Evolutionary conservation across 2,113 vertebrate genomes (phyloP).

Genomic region (Rafetus swinhoei): DNA sequence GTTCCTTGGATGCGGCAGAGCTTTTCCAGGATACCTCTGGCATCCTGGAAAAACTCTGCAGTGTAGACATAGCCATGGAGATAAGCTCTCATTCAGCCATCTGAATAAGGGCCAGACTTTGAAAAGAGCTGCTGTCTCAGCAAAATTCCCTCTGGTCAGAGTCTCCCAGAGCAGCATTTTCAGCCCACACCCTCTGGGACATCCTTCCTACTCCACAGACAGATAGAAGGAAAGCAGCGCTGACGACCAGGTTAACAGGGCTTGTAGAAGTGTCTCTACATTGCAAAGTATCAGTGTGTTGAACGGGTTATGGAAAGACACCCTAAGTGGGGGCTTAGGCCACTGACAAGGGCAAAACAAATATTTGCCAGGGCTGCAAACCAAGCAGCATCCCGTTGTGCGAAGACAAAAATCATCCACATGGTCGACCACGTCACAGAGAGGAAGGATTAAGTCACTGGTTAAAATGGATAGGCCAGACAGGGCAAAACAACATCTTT

Average conservation of each 20-base stretch:
- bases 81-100: neutral
- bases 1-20: too few relatives aligned
- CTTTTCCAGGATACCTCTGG: too few relatives aligned
- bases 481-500: neutral
- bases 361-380: neutral
- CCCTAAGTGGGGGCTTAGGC: neutral
- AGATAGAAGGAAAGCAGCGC: neutral
- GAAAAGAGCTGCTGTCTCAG: neutral
- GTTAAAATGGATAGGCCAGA: neutral
- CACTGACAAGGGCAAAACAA: neutral
- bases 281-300: neutral
- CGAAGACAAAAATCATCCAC: neutral
- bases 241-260: accelerated
- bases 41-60: too few relatives aligned
- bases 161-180: neutral
- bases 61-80: neutral
- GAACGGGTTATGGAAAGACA: neutral
- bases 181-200: neutral
- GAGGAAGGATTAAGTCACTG: neutral
- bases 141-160: neutral
- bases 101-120: neutral
- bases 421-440: accelerated
- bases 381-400: neutral
- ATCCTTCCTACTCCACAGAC: neutral
- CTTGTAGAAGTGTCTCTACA: neutral